A percentile compares a stretch with the other conserved stretches of the same genome.
These are phyloP conservation scores for Drosophila chauvacae DNA, from an alignment of 1,140 invertebrate genomes.

Conservation along the genomic window DNA sequence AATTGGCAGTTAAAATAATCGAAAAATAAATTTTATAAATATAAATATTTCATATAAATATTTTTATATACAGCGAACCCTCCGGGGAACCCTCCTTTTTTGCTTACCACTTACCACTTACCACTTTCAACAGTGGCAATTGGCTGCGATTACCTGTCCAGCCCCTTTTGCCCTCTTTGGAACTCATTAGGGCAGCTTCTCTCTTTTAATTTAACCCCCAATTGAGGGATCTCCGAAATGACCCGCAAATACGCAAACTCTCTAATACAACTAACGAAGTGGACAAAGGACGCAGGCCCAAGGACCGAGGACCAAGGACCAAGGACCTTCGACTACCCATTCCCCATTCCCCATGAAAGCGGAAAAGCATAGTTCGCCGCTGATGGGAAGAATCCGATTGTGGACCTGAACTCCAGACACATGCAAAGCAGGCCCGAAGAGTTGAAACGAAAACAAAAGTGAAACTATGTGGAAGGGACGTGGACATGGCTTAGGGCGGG, in stretches of 20 bases:
- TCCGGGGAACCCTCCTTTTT: neutral
- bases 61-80: too few relatives aligned
- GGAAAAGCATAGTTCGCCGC: neutral
- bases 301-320: constrained; percentile 1
- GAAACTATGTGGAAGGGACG: constrained; percentile 62
- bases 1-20: too few relatives aligned
- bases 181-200: constrained; percentile 38
- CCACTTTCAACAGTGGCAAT: constrained; percentile 8
- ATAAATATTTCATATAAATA: too few relatives aligned
- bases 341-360: neutral
- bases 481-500: neutral
- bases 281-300: constrained; percentile 54
- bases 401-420: constrained; percentile 45
- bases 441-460: constrained; percentile 77
- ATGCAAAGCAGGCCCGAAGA: constrained; percentile 57
- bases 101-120: neutral
- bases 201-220: constrained; percentile 45
- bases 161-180: neutral
- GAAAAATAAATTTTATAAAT: too few relatives aligned
- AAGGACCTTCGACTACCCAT: constrained; percentile 9
- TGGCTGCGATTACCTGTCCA: constrained; percentile 19
- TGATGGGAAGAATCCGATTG: constrained; percentile 42
- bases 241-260: constrained; percentile 55
- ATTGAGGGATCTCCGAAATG: constrained; percentile 50
- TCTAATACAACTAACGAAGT: constrained; percentile 81